Percentiles rank a stretch among this genome's conserved stretches.
Evolutionary conservation across 2,113 vertebrate genomes (phyloP).

Genomic region (Diglossa brunneiventris): DNA sequence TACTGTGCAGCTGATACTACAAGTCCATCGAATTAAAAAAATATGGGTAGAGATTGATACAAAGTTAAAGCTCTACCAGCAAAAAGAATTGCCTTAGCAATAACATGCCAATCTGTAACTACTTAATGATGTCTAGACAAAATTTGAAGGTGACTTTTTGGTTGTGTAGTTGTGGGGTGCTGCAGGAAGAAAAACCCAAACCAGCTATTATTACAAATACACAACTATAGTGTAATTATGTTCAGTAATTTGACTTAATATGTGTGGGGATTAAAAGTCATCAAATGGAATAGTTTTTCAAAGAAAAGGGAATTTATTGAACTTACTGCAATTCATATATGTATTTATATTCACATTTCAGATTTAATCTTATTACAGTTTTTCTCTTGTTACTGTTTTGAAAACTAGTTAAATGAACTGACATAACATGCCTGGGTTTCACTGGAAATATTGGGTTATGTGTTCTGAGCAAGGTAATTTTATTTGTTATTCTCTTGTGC

Average conservation of each 20-base stretch:
- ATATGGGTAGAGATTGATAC: neutral
- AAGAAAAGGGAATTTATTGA: neutral
- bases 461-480: neutral
- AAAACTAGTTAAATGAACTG: neutral
- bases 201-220: neutral
- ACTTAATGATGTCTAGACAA: neutral
- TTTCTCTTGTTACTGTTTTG: neutral
- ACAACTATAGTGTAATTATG: neutral
- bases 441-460: neutral
- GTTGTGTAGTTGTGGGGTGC: neutral
- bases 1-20: neutral
- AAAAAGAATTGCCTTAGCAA: neutral
- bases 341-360: neutral
- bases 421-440: neutral
- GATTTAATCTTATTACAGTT: neutral
- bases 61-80: neutral
- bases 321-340: neutral
- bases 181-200: neutral
- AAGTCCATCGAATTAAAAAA: neutral
- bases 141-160: neutral
- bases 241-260: neutral
- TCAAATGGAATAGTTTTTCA: neutral
- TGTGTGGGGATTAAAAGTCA: neutral
- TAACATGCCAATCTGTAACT: neutral
- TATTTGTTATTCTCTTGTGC: neutral